Conservation (phyloP, 2,113 vertebrate species). For the Lynx canadensis region DNA sequence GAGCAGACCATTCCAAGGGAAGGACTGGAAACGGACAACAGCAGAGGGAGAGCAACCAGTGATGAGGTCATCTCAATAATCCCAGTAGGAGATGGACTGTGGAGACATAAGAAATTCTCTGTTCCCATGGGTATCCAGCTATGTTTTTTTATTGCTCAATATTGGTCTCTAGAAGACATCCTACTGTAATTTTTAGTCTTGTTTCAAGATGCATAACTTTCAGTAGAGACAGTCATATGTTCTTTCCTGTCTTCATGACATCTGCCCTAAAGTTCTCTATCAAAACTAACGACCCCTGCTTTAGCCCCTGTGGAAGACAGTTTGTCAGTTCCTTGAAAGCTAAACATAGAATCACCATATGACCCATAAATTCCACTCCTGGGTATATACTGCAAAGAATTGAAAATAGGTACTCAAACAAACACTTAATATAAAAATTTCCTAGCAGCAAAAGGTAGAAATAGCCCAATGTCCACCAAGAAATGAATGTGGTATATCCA, state of each 20-base stretch:
- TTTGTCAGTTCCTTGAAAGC: neutral
- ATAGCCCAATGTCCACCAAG: neutral
- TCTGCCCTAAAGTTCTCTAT: neutral
- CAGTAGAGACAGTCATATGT: neutral
- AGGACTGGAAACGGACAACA: neutral
- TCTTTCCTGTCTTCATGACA: neutral
- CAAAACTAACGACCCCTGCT: neutral
- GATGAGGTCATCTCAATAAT: neutral
- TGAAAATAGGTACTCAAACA: constrained; percentile 22
- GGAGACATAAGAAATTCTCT: neutral
- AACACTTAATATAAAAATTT: neutral
- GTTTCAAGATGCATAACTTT: neutral
- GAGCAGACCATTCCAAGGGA: neutral
- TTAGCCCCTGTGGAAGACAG: neutral
- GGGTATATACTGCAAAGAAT: neutral
- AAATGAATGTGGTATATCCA: neutral
- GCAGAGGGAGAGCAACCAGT: neutral
- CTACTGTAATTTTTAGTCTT: neutral
- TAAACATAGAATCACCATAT: neutral
- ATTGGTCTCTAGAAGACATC: neutral
- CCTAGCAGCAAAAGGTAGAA: neutral
- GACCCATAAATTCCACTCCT: neutral
- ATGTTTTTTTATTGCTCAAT: neutral
- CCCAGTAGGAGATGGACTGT: neutral
- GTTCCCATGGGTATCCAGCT: neutral